Conservation (phyloP, 2,113 vertebrate genomes). For the Cnemophilus loriae region DNA sequence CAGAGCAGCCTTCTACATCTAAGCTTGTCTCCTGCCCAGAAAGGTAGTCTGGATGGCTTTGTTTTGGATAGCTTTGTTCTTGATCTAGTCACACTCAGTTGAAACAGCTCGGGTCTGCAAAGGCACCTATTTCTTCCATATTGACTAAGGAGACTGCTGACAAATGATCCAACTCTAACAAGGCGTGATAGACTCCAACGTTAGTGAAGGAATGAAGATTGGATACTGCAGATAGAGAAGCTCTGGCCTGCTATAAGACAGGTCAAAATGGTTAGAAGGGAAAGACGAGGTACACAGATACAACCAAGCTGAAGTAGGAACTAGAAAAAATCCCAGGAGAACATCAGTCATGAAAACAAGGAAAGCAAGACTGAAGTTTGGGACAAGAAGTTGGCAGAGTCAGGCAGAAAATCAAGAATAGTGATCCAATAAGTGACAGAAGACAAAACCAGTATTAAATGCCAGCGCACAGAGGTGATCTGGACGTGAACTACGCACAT, state of each 20-base stretch:
- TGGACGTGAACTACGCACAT: background rate
- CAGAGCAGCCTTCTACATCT: background rate
- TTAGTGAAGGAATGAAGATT: background rate
- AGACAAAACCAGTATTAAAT: background rate
- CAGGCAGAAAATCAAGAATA: background rate
- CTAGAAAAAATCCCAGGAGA: background rate
- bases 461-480: background rate
- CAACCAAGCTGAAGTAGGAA: background rate
- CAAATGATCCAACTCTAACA: background rate
- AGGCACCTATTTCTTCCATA: background rate
- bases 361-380: background rate
- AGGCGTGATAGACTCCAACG: background rate
- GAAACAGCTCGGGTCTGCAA: background rate
- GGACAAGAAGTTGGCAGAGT: background rate
- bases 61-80: background rate
- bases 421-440: background rate
- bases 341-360: background rate
- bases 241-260: background rate
- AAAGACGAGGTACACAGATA: background rate
- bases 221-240: background rate
- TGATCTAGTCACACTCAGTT: background rate
- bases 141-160: background rate
- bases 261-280: background rate
- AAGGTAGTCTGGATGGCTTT: background rate
- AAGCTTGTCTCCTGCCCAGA: background rate